phyloP scores from a whole-genome alignment of 2,888 invertebrate genomes.

The Lordiphosa fenestrarum region DNA sequence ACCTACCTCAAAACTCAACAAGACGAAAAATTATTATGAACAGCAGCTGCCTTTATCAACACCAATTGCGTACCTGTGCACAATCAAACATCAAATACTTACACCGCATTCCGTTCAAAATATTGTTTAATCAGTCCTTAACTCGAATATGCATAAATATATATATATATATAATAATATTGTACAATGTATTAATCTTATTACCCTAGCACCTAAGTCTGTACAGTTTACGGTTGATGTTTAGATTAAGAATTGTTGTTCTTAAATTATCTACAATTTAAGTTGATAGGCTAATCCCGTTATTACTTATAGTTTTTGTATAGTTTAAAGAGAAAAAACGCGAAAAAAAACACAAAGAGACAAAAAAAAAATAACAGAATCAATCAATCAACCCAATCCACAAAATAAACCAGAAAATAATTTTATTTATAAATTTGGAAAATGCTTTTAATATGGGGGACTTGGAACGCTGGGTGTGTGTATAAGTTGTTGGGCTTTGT shows the following conservation, averaged over 20 bases:
- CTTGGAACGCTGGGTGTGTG: too few relatives aligned
- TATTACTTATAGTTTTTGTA: conserved; percentile 22
- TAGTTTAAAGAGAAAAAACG: conserved; percentile 23
- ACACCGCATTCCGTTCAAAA: conserved; percentile 70
- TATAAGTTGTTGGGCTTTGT: too few relatives aligned
- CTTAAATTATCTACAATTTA: conserved; percentile 37
- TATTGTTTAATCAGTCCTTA: conserved; percentile 10
- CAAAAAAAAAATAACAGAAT: conserved; percentile 5
- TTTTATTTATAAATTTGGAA: conserved; percentile 6
- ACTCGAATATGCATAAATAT: conserved; percentile 15
- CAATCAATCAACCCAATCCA: conserved; percentile 9
- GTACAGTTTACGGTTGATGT: conserved; percentile 62
- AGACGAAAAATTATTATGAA: conserved; percentile 34
- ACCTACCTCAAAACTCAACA: conserved; percentile 64
- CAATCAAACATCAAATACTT: conserved; percentile 57
- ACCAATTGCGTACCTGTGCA: conserved; percentile 69
- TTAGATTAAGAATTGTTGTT: conserved; percentile 66
- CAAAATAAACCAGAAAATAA: conserved; percentile 36
- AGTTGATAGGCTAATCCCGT: conserved; percentile 20
- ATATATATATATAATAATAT: conserved; percentile 16
- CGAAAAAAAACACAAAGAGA: conserved; percentile 15
- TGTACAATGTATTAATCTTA: conserved; percentile 11
- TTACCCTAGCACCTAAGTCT: conserved; percentile 29
- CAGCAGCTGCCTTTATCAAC: conserved; percentile 62
- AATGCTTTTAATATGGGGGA: neutral